phyloP scores from a whole-genome alignment of 2,113 vertebrate species.

The Ammospiza caudacuta region DNA sequence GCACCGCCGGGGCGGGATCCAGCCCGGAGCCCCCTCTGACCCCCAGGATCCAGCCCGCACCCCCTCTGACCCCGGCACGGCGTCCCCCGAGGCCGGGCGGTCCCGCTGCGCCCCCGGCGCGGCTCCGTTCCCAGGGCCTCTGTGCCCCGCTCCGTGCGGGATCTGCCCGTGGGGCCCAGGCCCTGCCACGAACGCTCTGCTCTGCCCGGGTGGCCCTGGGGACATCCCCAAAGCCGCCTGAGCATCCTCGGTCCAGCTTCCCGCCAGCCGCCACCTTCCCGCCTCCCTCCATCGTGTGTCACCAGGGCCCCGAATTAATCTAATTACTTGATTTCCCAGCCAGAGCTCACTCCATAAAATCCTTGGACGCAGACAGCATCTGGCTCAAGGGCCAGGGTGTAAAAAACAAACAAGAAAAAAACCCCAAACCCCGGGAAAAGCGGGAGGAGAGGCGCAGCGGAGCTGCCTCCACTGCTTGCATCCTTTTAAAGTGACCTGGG shows the following conservation, averaged over 20 bases:
- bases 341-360: conserved; percentile 31
- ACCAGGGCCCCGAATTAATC: background rate
- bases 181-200: background rate
- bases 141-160: background rate
- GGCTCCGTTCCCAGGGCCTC: conserved; percentile 35
- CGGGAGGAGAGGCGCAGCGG: background rate
- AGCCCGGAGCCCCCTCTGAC: background rate
- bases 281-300: background rate
- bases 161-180: background rate
- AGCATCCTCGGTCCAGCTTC: background rate
- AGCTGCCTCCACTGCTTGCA: conserved; percentile 53
- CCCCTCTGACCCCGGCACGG: background rate
- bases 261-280: background rate
- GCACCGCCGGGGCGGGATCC: background rate
- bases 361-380: conserved; percentile 47
- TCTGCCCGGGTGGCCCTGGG: background rate
- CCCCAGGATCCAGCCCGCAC: background rate
- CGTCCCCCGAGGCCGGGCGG: background rate
- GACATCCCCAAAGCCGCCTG: background rate
- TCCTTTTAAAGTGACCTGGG: conserved; percentile 69
- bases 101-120: background rate
- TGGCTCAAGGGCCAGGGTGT: conserved; percentile 46
- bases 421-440: background rate
- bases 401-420: conserved; percentile 23
- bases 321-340: conserved; percentile 32